Evolutionary conservation across 2,113 vertebrate species (phyloP).

Genomic region (Pleuronectes platessa): DNA sequence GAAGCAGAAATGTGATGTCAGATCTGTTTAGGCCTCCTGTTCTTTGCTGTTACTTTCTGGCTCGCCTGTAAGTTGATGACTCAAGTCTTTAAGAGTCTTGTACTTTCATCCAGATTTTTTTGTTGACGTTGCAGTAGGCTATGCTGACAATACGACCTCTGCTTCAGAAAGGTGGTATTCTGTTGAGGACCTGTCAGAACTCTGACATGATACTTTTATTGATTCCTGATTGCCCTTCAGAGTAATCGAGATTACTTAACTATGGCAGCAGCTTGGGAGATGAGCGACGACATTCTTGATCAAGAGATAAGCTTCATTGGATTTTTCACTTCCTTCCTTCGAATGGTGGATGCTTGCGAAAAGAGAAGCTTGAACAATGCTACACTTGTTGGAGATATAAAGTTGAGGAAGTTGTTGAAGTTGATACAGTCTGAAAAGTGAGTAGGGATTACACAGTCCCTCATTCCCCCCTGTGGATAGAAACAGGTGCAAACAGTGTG

Average conservation of each 20-base stretch:
- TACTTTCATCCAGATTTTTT: conserved; percentile 6
- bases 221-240: conserved; percentile 6
- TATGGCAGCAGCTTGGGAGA: conserved; percentile 20
- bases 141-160: background rate
- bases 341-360: conserved; percentile 6
- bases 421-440: conserved; percentile 8
- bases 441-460: background rate
- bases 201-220: conserved; percentile 12
- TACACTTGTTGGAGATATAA: conserved; percentile 21
- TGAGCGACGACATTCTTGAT: conserved; percentile 9
- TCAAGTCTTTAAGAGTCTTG: conserved; percentile 22
- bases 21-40: conserved; percentile 30
- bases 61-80: conserved; percentile 23
- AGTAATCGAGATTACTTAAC: conserved; percentile 6
- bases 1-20: conserved; percentile 15
- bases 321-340: conserved; percentile 25
- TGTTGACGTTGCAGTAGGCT: conserved; percentile 16
- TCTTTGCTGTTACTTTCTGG: conserved; percentile 20
- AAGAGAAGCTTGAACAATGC: conserved; percentile 27
- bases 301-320: conserved; percentile 19
- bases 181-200: background rate
- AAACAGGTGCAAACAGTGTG: conserved; percentile 49
- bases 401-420: background rate
- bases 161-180: background rate
- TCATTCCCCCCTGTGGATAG: background rate